Percentiles rank a stretch among this genome's conserved stretches.
phyloP scores from a whole-genome alignment of 64 coral and sea anemone species.

The Actinia tenebrosa region DNA sequence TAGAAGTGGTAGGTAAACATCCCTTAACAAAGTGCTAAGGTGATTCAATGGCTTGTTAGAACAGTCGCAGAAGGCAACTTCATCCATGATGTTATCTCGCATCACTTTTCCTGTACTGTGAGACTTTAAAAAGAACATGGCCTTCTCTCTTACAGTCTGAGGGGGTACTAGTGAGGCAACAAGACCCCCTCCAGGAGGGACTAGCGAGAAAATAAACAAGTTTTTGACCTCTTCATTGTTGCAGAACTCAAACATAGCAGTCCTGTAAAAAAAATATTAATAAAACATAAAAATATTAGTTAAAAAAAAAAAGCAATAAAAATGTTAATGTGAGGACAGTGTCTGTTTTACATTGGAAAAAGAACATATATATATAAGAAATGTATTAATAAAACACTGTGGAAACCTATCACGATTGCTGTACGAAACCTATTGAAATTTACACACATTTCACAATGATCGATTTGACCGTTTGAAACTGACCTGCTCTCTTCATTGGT shows the following conservation, averaged over 20 bases:
- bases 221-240: conserved; percentile 91
- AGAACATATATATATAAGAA: no score
- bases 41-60: conserved; percentile 71
- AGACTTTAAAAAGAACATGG: conserved; percentile 87
- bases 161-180: conserved; percentile 76
- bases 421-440: no score
- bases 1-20: conserved; percentile 95
- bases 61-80: conserved; percentile 94
- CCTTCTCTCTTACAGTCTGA: conserved; percentile 60
- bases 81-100: conserved; percentile 85
- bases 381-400: no score
- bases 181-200: conserved; percentile 49
- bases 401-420: no score
- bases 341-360: no score
- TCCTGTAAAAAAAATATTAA: conserved; percentile 29
- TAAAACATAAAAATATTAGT: no score
- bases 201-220: conserved; percentile 65
- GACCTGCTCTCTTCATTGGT: conserved; percentile 89
- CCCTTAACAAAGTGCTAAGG: conserved; percentile 60
- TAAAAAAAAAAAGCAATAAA: neutral
- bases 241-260: conserved; percentile 99
- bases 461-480: neutral
- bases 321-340: neutral
- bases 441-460: neutral
- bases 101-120: conserved; percentile 69